These are phyloP conservation scores for Pecten maximus DNA, from an alignment of 2,888 invertebrate genomes.

Conservation along the genomic window DNA sequence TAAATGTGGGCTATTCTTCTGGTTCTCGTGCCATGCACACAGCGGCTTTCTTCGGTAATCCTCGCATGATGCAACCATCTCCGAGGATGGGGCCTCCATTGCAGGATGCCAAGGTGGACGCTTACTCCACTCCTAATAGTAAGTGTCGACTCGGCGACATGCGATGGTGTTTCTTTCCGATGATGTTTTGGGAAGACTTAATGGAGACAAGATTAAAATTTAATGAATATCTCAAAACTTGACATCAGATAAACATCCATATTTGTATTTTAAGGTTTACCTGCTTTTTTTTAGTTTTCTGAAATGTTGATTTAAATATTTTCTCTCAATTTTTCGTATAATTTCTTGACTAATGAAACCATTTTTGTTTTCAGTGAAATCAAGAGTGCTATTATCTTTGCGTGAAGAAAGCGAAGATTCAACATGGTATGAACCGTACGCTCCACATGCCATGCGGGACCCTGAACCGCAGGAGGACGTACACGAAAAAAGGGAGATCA, in stretches of 20 bases:
- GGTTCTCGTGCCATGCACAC: constrained; percentile 54
- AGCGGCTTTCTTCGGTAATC: constrained; percentile 64
- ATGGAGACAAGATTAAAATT: no score
- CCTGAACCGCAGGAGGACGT: constrained; percentile 43
- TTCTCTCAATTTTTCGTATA: not conserved
- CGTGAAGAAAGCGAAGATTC: constrained; percentile 73
- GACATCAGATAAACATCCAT: no score
- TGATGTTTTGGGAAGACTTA: not conserved
- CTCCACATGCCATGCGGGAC: constrained; percentile 60
- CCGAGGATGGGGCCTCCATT: constrained; percentile 72
- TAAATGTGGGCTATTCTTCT: constrained; percentile 77
- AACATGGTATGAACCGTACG: constrained; percentile 64
- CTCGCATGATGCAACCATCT: constrained; percentile 67
- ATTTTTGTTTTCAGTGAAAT: constrained; percentile 73
- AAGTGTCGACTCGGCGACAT: constrained; percentile 61
- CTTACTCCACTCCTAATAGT: constrained; percentile 77
- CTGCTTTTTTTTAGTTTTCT: no score
- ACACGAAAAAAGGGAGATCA: constrained; percentile 37
- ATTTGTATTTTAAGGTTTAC: no score
- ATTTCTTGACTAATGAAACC: not conserved
- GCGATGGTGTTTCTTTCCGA: not conserved
- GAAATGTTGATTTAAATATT: not conserved
- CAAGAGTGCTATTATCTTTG: constrained; percentile 76
- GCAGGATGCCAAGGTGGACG: constrained; percentile 70
- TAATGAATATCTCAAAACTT: no score